phyloP scores from a whole-genome alignment of 2,113 vertebrate species.

The Planiliza haematocheilus region DNA sequence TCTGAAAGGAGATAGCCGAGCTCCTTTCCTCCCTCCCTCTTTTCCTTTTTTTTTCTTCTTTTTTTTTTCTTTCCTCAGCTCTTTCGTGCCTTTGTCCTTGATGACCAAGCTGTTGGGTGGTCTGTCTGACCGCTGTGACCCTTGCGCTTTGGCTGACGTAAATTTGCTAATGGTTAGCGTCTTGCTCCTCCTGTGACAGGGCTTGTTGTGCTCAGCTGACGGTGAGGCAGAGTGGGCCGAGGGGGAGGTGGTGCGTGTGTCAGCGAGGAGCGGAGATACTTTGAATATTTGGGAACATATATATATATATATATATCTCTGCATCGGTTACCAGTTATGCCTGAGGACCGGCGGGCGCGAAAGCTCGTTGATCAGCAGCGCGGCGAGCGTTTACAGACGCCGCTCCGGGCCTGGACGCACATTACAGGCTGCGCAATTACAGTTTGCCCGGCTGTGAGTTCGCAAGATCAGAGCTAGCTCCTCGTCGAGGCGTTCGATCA shows the following conservation, averaged over 20 bases:
- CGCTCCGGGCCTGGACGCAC: constrained; percentile 27
- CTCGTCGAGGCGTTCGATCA: constrained; percentile 32
- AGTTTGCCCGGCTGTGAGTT: not conserved
- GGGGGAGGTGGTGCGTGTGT: not conserved
- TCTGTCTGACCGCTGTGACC: constrained; percentile 76
- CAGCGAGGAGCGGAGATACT: not conserved
- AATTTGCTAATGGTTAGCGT: constrained; percentile 78
- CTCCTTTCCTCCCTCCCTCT: constrained; percentile 43
- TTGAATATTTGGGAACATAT: constrained; percentile 61
- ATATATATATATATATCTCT: no score
- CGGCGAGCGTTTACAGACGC: constrained; percentile 23
- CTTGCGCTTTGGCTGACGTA: constrained; percentile 70
- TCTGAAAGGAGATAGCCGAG: constrained; percentile 69
- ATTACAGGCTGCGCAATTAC: not conserved
- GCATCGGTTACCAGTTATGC: not conserved
- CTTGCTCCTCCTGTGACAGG: constrained; percentile 63
- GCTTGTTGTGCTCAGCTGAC: constrained; percentile 66
- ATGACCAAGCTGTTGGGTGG: constrained; percentile 79
- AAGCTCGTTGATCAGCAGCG: constrained; percentile 23
- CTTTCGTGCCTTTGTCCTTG: constrained; percentile 73
- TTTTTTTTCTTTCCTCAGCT: constrained; percentile 36
- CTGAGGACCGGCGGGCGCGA: constrained; percentile 23
- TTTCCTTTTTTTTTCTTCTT: constrained; percentile 24
- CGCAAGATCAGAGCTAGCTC: constrained; percentile 31
- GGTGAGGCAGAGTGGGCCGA: constrained; percentile 30